These are phyloP conservation scores for Nibea albiflora DNA, from an alignment of 2,113 vertebrate species.

Conservation along the genomic window DNA sequence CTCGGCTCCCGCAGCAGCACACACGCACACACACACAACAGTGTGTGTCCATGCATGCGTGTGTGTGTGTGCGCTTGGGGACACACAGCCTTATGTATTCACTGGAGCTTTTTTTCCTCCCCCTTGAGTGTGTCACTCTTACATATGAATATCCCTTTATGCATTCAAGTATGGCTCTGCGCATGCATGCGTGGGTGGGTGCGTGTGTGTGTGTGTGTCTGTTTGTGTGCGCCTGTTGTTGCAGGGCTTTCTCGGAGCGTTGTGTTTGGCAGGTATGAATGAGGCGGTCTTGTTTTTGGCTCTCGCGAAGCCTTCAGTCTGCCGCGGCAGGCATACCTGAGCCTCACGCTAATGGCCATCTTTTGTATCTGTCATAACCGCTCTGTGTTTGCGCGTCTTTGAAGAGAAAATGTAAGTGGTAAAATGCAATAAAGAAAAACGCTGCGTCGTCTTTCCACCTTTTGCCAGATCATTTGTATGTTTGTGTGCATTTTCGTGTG, in stretches of 20 bases:
- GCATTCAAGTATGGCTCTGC: slow-evolving; percentile 17
- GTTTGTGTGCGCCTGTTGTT: slow-evolving; percentile 1
- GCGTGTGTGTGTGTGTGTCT: background rate
- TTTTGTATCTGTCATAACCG: slow-evolving; percentile 74
- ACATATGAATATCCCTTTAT: slow-evolving; percentile 42
- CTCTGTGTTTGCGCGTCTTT: slow-evolving; percentile 48
- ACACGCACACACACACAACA: slow-evolving; percentile 1
- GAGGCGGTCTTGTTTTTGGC: slow-evolving; percentile 64
- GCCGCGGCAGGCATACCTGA: slow-evolving; percentile 54
- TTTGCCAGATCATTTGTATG: slow-evolving; percentile 56
- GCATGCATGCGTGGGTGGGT: background rate
- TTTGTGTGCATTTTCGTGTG: background rate
- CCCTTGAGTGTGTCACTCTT: slow-evolving; percentile 37
- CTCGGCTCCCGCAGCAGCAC: background rate
- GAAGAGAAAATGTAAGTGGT: slow-evolving; percentile 41
- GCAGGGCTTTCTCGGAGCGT: slow-evolving; percentile 35
- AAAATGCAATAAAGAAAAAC: slow-evolving; percentile 61
- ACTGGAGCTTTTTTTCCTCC: slow-evolving; percentile 16
- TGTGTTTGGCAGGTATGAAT: slow-evolving; percentile 71
- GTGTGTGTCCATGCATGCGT: background rate
- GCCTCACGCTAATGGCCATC: slow-evolving; percentile 70
- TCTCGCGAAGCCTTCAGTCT: slow-evolving; percentile 58
- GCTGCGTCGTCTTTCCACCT: slow-evolving; percentile 49
- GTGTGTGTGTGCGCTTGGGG: slow-evolving; percentile 33
- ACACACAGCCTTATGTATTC: slow-evolving; percentile 37